Conservation (phyloP, 2,888 invertebrate genomes). For the Lasioglossum figueresi region DNA sequence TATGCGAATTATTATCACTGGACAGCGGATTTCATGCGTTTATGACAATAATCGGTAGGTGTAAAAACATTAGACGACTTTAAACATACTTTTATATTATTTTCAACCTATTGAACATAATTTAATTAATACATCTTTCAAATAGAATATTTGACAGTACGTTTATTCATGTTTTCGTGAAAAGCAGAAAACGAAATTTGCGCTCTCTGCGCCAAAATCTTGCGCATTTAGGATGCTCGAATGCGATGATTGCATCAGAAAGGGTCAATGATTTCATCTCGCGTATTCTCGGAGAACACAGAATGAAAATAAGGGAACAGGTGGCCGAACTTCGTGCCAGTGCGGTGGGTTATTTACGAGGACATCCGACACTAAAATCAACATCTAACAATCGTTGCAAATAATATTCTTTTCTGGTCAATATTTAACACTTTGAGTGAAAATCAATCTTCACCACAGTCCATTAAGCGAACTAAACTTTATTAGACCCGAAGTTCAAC, state of each 20-base stretch:
- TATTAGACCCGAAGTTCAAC: not conserved
- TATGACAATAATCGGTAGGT: no score
- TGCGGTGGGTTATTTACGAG: not conserved
- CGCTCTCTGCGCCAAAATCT: not conserved
- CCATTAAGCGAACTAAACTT: not conserved
- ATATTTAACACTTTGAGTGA: not conserved
- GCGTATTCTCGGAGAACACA: constrained; percentile 1
- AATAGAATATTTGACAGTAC: no score
- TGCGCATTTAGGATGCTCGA: not conserved
- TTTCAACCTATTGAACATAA: no score
- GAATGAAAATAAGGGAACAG: constrained; percentile 14
- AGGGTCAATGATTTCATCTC: constrained; percentile 17
- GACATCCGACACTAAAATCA: not conserved
- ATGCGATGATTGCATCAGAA: not conserved
- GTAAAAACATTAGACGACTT: no score
- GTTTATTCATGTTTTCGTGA: not conserved
- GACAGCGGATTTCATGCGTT: no score
- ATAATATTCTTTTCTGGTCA: not conserved
- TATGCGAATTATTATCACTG: not conserved
- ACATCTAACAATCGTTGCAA: not conserved
- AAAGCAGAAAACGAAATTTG: not conserved
- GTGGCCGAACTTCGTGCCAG: constrained; percentile 11
- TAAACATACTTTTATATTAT: no score
- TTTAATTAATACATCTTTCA: not conserved
- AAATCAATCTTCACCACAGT: no score